Evolutionary conservation across 2,888 invertebrate species (phyloP).

Genomic region (Ptychoptera albimana): DNA sequence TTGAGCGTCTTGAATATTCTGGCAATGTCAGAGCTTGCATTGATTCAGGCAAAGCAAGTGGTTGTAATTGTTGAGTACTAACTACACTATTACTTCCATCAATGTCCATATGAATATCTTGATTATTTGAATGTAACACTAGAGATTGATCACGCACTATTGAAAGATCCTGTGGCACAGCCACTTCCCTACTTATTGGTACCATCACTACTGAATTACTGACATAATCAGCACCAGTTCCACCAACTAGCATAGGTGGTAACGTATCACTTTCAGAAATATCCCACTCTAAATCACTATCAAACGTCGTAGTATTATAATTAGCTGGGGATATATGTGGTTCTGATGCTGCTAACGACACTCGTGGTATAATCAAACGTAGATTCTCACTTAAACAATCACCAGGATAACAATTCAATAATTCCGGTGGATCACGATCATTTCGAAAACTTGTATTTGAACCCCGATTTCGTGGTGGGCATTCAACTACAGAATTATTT

Average conservation of each 20-base stretch:
- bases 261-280: conserved; percentile 42
- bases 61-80: neutral
- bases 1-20: conserved; percentile 4
- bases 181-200: conserved; percentile 28
- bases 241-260: conserved; percentile 26
- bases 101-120: conserved; percentile 16
- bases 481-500: conserved; percentile 15
- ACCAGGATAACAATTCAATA: conserved; percentile 49
- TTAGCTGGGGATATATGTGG: conserved; percentile 37
- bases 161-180: conserved; percentile 30
- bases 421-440: conserved; percentile 25
- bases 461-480: conserved; percentile 8
- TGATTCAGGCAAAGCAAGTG: conserved; percentile 2
- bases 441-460: conserved; percentile 17
- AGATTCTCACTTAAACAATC: conserved; percentile 63
- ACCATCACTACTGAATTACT: conserved; percentile 15
- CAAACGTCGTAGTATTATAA: conserved; percentile 40
- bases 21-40: conserved; percentile 6
- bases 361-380: conserved; percentile 46
- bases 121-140: conserved; percentile 23
- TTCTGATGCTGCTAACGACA: conserved; percentile 41
- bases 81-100: conserved; percentile 18
- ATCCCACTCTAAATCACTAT: conserved; percentile 66
- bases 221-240: conserved; percentile 8
- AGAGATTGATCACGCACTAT: conserved; percentile 28